These are phyloP conservation scores for Tetropium fuscum DNA, from an alignment of 2,888 invertebrate genomes.

Conservation along the genomic window DNA sequence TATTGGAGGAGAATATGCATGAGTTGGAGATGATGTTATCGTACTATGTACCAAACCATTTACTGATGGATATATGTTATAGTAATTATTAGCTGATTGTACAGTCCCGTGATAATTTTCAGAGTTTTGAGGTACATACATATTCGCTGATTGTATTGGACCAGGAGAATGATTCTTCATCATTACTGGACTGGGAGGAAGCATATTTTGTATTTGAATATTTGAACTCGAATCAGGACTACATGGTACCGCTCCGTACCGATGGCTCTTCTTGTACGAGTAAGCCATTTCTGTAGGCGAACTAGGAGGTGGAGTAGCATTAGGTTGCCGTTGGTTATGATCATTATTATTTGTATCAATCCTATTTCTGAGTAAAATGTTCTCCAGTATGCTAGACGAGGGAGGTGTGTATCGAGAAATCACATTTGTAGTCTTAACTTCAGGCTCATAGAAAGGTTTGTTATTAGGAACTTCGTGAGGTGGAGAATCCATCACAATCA, in stretches of 20 bases:
- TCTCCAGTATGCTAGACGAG: constrained; percentile 86
- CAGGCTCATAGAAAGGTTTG: constrained; percentile 83
- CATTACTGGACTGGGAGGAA: constrained; percentile 62
- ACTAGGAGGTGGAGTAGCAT: constrained; percentile 84
- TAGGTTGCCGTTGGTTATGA: constrained; percentile 63
- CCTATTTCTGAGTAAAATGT: constrained; percentile 85
- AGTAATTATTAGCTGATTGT: constrained; percentile 59
- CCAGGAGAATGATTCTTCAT: constrained; percentile 60
- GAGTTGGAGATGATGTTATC: constrained; percentile 57
- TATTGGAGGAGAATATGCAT: constrained; percentile 55
- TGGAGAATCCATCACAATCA: constrained; percentile 75
- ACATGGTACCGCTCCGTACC: constrained; percentile 83
- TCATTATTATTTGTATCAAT: constrained; percentile 69
- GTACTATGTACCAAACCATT: constrained; percentile 61
- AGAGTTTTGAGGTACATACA: constrained; percentile 71
- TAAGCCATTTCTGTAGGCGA: constrained; percentile 93
- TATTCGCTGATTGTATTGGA: constrained; percentile 66
- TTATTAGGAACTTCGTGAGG: constrained; percentile 66
- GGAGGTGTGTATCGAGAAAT: constrained; percentile 78
- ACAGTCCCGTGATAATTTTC: constrained; percentile 55
- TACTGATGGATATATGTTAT: constrained; percentile 61
- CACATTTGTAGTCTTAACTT: constrained; percentile 70
- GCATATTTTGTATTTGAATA: constrained; percentile 67
- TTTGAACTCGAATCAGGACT: constrained; percentile 91
- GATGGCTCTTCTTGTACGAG: constrained; percentile 90